These are phyloP conservation scores for Lasioglossum figueresi DNA, from an alignment of 2,888 invertebrate genomes.

Conservation along the genomic window DNA sequence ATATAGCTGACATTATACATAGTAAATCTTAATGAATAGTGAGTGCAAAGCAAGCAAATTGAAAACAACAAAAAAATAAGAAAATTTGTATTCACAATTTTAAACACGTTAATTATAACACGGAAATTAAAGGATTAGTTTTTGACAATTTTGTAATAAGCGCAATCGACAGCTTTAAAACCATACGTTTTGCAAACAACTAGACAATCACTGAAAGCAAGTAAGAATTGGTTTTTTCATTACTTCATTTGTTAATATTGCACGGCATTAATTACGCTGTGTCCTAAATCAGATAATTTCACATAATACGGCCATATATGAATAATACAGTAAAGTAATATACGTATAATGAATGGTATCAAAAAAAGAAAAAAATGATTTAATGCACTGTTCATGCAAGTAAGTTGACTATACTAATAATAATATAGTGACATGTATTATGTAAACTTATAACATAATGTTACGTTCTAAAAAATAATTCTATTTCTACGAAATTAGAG, in stretches of 20 bases:
- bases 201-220: constrained; percentile 29
- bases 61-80: constrained; percentile 22
- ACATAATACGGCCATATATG: constrained; percentile 22
- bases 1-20: constrained; percentile 51
- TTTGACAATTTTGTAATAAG: constrained; percentile 10
- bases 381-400: constrained; percentile 53
- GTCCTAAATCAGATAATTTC: constrained; percentile 9
- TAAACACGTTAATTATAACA: neutral
- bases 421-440: constrained; percentile 27
- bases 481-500: constrained; percentile 75
- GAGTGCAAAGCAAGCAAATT: constrained; percentile 60
- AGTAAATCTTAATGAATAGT: constrained; percentile 49
- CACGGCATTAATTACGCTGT: constrained; percentile 25
- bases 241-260: constrained; percentile 28
- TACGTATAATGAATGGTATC: neutral
- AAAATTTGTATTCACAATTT: constrained; percentile 11
- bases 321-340: neutral
- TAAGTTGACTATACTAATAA: constrained; percentile 40
- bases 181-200: constrained; percentile 29
- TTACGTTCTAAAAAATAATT: constrained; percentile 48
- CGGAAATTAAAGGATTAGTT: constrained; percentile 24
- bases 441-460: constrained; percentile 18
- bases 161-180: constrained; percentile 15
- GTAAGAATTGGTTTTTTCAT: constrained; percentile 1
- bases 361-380: constrained; percentile 10